phyloP scores from a whole-genome alignment of 2,113 vertebrate genomes.

The Capra hircus region DNA sequence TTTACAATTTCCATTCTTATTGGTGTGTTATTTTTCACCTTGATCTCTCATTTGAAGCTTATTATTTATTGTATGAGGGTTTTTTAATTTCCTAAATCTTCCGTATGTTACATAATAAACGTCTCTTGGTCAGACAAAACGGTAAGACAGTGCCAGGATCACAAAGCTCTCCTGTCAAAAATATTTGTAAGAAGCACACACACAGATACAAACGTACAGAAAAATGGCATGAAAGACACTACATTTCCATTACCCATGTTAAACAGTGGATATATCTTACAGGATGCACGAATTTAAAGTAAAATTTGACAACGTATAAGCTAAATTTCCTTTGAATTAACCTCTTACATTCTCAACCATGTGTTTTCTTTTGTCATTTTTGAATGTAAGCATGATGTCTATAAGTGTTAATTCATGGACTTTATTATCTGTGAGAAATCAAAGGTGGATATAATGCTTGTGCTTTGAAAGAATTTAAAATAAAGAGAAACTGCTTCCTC shows the following conservation, averaged over 20 bases:
- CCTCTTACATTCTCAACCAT: neutral
- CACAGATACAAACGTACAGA: neutral
- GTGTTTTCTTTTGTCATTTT: neutral
- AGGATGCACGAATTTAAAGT: neutral
- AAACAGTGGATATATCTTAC: neutral
- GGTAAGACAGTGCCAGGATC: neutral
- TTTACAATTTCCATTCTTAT: neutral
- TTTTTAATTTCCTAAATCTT: neutral
- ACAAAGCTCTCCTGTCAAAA: neutral
- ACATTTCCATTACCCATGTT: no score
- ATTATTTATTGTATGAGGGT: neutral
- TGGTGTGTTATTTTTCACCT: neutral
- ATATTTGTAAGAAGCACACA: neutral
- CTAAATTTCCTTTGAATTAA: neutral
- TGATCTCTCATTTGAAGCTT: neutral
- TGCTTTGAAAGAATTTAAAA: neutral
- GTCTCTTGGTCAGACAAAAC: neutral
- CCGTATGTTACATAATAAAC: neutral
- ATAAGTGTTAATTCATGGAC: neutral
- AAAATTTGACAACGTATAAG: fast-evolving
- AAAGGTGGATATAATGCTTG: neutral
- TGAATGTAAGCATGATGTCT: neutral
- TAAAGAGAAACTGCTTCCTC: neutral
- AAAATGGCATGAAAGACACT: no score
- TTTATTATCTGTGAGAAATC: neutral